Evolutionary conservation across 1,140 invertebrate species (phyloP).

Genomic region (Stegodyphus mimosarum): DNA sequence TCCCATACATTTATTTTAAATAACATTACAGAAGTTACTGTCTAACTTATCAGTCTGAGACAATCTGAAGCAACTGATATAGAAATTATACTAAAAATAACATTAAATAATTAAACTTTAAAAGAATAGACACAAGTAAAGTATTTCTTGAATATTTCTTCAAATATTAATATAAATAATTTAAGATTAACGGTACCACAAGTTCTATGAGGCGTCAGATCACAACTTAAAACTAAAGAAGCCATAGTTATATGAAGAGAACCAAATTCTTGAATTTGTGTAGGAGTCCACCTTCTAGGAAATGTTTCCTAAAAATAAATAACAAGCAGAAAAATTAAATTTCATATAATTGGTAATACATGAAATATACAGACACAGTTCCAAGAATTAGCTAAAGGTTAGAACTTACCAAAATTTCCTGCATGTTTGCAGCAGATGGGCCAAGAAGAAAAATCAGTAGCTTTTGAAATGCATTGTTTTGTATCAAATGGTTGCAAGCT

Average conservation of each 20-base stretch:
- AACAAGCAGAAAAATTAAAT: background rate
- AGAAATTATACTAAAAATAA: no score
- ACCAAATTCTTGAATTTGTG: slow-evolving; percentile 70
- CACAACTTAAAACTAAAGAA: slow-evolving; percentile 67
- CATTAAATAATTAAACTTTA: no score
- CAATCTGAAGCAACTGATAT: no score
- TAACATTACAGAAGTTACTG: no score
- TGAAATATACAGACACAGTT: background rate
- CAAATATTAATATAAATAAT: background rate
- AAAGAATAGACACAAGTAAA: no score
- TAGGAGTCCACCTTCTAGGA: slow-evolving; percentile 68
- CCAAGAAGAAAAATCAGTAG: slow-evolving; percentile 70
- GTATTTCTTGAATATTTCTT: no score
- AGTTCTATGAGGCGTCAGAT: slow-evolving; percentile 60
- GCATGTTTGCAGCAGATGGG: slow-evolving; percentile 56
- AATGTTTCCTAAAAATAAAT: slow-evolving; percentile 58
- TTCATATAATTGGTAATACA: background rate
- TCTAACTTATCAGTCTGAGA: no score
- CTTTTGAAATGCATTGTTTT: slow-evolving; percentile 68
- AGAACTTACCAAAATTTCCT: slow-evolving; percentile 30
- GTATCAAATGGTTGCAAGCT: slow-evolving; percentile 70
- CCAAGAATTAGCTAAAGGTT: background rate
- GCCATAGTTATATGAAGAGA: slow-evolving; percentile 69
- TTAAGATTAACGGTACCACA: slow-evolving; percentile 39
- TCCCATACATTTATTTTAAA: no score